These are phyloP conservation scores for Montipora foliosa DNA, from an alignment of 64 coral and sea anemone genomes.

Conservation along the genomic window DNA sequence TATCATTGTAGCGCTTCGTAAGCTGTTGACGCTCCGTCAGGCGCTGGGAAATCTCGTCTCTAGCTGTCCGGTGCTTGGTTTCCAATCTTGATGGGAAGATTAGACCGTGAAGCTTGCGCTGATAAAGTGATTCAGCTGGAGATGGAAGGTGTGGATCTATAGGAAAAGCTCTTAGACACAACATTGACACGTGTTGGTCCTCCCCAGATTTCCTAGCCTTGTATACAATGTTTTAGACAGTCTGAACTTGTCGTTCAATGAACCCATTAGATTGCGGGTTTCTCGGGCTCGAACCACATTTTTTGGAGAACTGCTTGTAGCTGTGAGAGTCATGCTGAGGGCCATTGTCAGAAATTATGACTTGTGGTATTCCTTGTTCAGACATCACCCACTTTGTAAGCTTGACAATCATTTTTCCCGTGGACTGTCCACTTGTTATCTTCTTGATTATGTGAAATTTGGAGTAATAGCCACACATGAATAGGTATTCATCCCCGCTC, in stretches of 20 bases:
- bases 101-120: background rate
- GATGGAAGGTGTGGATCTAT: too few relatives aligned
- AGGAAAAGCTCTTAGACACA: too few relatives aligned
- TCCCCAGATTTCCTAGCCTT: constrained; percentile 26
- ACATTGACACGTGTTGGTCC: background rate
- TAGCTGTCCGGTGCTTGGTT: background rate
- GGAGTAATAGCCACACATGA: constrained; percentile 26
- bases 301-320: constrained; percentile 19
- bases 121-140: too few relatives aligned
- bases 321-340: constrained; percentile 20
- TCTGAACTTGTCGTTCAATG: constrained; percentile 1
- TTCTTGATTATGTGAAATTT: constrained; percentile 34
- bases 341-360: constrained; percentile 11
- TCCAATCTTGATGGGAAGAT: background rate
- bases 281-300: constrained; percentile 18
- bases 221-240: constrained; percentile 2
- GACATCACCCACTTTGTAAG: constrained; percentile 14
- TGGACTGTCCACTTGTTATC: constrained; percentile 29
- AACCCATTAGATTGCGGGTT: constrained; percentile 40
- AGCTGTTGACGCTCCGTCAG: background rate
- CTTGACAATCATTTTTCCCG: constrained; percentile 15
- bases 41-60: background rate
- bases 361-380: background rate
- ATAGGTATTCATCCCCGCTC: background rate
- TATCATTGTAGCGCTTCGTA: background rate